A percentile compares a stretch with the other conserved stretches of the same genome.
phyloP scores from a whole-genome alignment of 2,113 vertebrate genomes.

The Elachura formosa region DNA sequence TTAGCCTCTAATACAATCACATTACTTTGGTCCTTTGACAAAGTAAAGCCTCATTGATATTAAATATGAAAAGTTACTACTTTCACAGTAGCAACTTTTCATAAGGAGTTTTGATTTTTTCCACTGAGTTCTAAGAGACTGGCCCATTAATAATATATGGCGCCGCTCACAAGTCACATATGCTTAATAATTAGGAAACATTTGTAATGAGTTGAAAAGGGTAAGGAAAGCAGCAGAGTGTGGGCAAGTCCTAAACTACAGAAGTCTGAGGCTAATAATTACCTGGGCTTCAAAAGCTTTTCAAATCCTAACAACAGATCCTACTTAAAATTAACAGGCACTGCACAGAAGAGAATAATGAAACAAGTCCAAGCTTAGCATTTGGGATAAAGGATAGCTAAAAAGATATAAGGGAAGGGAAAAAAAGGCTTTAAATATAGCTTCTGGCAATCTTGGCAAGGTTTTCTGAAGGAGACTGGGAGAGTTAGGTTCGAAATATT shows the following conservation, averaged over 20 bases:
- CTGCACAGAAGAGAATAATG: background rate
- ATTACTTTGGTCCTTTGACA: constrained; percentile 38
- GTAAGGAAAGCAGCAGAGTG: background rate
- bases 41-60: constrained; percentile 35
- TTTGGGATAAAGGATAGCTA: background rate
- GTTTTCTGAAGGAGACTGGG: constrained; percentile 15
- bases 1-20: constrained; percentile 32
- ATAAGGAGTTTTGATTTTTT: background rate
- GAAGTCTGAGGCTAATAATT: constrained; percentile 35
- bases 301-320: background rate
- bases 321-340: constrained; percentile 25
- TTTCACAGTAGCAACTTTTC: constrained; percentile 32
- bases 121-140: background rate
- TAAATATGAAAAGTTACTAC: constrained; percentile 35
- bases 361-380: background rate
- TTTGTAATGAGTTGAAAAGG: constrained; percentile 48
- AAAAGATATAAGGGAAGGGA: background rate
- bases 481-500: background rate
- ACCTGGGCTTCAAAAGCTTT: constrained; percentile 48
- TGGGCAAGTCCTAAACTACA: background rate
- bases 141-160: constrained; percentile 40
- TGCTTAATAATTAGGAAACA: constrained; percentile 52
- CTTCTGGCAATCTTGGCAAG: constrained; percentile 5
- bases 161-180: constrained; percentile 1
- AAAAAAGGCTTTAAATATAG: background rate